These are phyloP conservation scores for Spilosoma lubricipeda DNA, from an alignment of 2,888 invertebrate genomes.

Conservation along the genomic window DNA sequence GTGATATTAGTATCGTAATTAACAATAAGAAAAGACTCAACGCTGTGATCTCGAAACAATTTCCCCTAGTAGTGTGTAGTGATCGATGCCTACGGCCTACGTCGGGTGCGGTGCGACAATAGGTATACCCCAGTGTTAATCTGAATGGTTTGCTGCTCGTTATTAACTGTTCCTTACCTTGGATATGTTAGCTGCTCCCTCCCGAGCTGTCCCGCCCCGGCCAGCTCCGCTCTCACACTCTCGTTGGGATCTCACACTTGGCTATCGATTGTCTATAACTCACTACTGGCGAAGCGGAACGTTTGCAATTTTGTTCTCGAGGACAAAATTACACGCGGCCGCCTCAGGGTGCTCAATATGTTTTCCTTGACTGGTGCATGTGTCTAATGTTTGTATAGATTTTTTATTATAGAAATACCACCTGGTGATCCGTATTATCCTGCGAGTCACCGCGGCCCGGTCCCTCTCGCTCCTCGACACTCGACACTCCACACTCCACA, in stretches of 20 bases:
- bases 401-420: slow-evolving; percentile 77
- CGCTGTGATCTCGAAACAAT: slow-evolving; percentile 80
- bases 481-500: not conserved
- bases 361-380: slow-evolving; percentile 74
- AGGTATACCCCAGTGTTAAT: slow-evolving; percentile 81
- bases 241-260: slow-evolving; percentile 67
- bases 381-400: slow-evolving; percentile 76
- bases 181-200: slow-evolving; percentile 72
- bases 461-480: slow-evolving; percentile 33
- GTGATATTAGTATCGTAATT: slow-evolving; percentile 74
- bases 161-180: slow-evolving; percentile 76
- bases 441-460: slow-evolving; percentile 51
- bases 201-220: slow-evolving; percentile 44
- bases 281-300: slow-evolving; percentile 54
- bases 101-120: slow-evolving; percentile 66
- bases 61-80: slow-evolving; percentile 76
- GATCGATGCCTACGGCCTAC: slow-evolving; percentile 62
- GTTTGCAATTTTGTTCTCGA: slow-evolving; percentile 59
- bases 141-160: slow-evolving; percentile 86
- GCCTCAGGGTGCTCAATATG: slow-evolving; percentile 52
- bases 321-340: slow-evolving; percentile 62
- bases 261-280: slow-evolving; percentile 62
- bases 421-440: slow-evolving; percentile 65
- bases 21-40: slow-evolving; percentile 77
- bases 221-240: slow-evolving; percentile 56